phyloP scores from a whole-genome alignment of 2,797 vertebrate species.

The Sebastiscus tertius region DNA sequence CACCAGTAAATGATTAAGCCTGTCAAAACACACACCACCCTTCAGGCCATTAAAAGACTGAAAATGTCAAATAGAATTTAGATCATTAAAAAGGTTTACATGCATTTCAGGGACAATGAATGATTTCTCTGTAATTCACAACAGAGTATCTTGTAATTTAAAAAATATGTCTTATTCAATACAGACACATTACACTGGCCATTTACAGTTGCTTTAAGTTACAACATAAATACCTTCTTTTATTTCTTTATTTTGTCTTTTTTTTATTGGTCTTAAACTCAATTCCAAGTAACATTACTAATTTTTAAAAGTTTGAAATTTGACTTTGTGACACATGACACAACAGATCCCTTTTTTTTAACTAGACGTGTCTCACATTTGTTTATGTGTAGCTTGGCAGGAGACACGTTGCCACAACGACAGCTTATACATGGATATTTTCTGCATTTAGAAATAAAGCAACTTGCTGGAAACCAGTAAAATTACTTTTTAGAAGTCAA shows the following conservation, averaged over 20 bases:
- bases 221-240: background rate
- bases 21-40: background rate
- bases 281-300: background rate
- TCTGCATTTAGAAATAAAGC: background rate
- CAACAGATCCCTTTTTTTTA: background rate
- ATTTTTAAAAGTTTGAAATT: background rate
- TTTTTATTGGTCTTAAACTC: background rate
- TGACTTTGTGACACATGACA: background rate
- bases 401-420: background rate
- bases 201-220: background rate
- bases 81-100: background rate
- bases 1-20: rapidly evolving
- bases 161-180: background rate
- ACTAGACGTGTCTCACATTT: background rate
- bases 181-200: background rate
- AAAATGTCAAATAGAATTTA: background rate
- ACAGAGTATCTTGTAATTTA: background rate
- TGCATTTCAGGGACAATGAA: background rate
- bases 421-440: background rate
- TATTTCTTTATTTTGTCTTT: background rate
- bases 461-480: background rate
- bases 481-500: background rate
- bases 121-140: background rate
- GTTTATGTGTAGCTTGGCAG: background rate
- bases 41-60: background rate